phyloP scores from a whole-genome alignment of 2,113 vertebrate genomes.

The Urocitellus parryii region DNA sequence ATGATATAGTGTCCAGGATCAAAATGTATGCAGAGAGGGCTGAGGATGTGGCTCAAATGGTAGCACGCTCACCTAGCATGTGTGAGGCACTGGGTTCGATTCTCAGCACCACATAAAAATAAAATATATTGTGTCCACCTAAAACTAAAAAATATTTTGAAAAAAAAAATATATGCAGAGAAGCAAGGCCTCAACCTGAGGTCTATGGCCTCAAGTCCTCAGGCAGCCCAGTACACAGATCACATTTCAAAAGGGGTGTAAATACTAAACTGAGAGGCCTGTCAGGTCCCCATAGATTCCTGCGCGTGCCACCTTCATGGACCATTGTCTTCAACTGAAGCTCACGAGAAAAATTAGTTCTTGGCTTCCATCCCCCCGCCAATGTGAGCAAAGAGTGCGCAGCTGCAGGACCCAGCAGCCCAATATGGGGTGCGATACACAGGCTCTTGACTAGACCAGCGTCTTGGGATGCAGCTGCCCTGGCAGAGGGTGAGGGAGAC shows the following conservation, averaged over 20 bases:
- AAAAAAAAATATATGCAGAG: neutral
- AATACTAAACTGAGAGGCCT: neutral
- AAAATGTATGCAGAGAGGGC: neutral
- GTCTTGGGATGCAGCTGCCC: too few species aligned
- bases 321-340: neutral
- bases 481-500: neutral
- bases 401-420: too few species aligned
- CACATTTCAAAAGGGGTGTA: neutral
- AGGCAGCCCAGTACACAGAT: fast-evolving
- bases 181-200: neutral
- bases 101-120: too few species aligned
- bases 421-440: too few species aligned
- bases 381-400: too few species aligned
- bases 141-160: too few species aligned
- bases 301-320: fast-evolving
- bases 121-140: too few species aligned
- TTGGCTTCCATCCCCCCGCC: neutral
- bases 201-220: neutral
- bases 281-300: neutral
- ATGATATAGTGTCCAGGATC: neutral
- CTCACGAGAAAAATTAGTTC: neutral
- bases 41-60: too few species aligned
- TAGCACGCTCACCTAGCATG: too few species aligned
- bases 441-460: too few species aligned
- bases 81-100: too few species aligned